These are phyloP conservation scores for Protosalanx chinensis DNA, from an alignment of 2,797 vertebrate genomes.

Conservation along the genomic window DNA sequence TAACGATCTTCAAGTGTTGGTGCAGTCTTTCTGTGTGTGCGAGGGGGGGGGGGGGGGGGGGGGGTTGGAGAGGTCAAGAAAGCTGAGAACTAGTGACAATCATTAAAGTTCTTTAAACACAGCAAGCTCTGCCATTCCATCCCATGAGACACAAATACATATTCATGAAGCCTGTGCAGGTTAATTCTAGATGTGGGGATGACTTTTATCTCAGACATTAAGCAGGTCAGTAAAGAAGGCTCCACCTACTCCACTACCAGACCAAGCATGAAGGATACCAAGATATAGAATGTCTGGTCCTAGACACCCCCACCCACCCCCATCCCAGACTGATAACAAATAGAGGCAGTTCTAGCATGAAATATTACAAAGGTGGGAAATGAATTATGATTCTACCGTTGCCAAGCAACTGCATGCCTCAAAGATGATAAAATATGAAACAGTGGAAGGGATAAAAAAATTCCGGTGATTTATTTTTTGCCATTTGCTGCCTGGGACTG, in stretches of 20 bases:
- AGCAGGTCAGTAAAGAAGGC: too few species aligned
- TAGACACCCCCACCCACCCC: background rate
- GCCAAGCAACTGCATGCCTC: conserved; percentile 70
- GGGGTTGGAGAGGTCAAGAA: too few species aligned
- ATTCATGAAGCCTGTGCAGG: conserved; percentile 19
- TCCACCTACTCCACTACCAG: too few species aligned
- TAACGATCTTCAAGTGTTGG: too few species aligned
- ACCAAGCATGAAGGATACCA: too few species aligned
- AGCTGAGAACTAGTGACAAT: conserved; percentile 25
- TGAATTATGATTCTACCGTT: conserved; percentile 54
- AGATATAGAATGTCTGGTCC: too few species aligned
- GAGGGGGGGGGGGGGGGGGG: too few species aligned
- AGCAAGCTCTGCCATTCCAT: conserved; percentile 21
- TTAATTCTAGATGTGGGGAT: conserved; percentile 9
- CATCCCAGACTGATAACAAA: conserved; percentile 43
- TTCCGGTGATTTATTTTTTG: conserved; percentile 53
- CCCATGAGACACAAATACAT: conserved; percentile 26
- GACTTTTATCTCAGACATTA: too few species aligned
- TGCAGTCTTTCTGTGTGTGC: too few species aligned
- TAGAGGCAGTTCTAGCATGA: conserved; percentile 42
- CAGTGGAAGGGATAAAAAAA: conserved; percentile 59
- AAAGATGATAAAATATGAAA: conserved; percentile 63
- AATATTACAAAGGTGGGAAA: conserved; percentile 50
- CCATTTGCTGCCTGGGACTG: background rate
- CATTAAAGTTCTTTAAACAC: conserved; percentile 33